phyloP scores from a whole-genome alignment of 2,113 vertebrate genomes.

The Acanthisitta chloris region DNA sequence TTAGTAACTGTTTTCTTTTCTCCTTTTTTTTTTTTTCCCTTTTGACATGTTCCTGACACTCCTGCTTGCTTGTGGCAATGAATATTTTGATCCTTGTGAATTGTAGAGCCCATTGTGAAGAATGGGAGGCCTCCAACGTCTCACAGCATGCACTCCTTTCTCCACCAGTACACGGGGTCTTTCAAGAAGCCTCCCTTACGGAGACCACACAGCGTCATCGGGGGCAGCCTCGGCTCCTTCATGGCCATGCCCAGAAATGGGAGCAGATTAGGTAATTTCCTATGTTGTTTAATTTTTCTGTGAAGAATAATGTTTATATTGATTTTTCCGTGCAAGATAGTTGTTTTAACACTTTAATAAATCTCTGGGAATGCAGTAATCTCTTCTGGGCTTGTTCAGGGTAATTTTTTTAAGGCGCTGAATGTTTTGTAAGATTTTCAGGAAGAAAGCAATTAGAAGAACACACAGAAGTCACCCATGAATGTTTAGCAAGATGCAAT shows the following conservation, averaged over 20 bases:
- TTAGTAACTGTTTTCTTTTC: slow-evolving; percentile 46
- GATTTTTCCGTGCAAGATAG: not conserved
- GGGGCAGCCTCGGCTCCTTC: slow-evolving; percentile 91
- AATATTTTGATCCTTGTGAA: slow-evolving; percentile 62
- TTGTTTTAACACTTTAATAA: not conserved
- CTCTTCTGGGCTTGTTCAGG: not conserved
- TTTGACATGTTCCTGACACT: slow-evolving; percentile 66
- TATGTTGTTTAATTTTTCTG: not conserved
- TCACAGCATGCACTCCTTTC: slow-evolving; percentile 96
- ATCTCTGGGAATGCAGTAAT: not conserved
- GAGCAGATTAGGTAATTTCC: slow-evolving; percentile 88
- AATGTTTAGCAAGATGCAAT: not conserved
- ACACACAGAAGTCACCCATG: not conserved
- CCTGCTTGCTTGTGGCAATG: slow-evolving; percentile 66
- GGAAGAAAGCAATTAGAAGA: not conserved
- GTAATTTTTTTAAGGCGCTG: not conserved
- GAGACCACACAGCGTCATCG: slow-evolving; percentile 93
- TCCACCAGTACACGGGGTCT: slow-evolving; percentile 94
- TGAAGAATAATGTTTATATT: not conserved
- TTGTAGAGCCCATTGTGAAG: slow-evolving; percentile 86
- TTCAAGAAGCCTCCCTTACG: slow-evolving; percentile 93
- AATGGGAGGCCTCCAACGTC: slow-evolving; percentile 90
- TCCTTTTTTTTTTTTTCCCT: slow-evolving; percentile 2
- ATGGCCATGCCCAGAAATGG: slow-evolving; percentile 94
- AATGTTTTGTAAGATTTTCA: not conserved